Base-by-base conservation (phyloP, 2,888 invertebrate species). In the Rhopalosiphum nymphaeae region DNA sequence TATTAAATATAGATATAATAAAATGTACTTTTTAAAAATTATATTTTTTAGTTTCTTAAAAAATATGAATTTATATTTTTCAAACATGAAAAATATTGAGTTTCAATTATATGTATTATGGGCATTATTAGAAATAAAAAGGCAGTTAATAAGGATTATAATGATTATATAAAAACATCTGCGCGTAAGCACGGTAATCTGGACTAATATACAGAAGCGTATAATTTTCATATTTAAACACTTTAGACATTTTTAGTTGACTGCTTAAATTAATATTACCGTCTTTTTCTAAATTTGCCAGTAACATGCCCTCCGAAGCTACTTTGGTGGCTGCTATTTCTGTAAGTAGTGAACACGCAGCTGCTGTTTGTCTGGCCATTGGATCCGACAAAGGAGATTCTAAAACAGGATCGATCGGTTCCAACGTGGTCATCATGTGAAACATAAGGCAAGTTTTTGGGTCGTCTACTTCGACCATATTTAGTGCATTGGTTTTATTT, bases 231-330 rank as follows among this genome's bases (percentile, higher is more conserved):
- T 87, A 49, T 53, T 25, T 53, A 89, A 42, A 26, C 0, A 26
- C 36, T 49, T 91, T 5, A 42, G 16, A 78, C n/a, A 61, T 90
- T 46, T 91, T 26, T 67, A 42, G 91, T 42, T 49, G 36, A 78
- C 36, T 36, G 56, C 21, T n/a, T 49, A n/a, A 61, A 36, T 61
- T 13, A 36, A 36, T 95, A 96, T 96, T 96, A 97, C 97, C 97
- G 95, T 97, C 98, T 95, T 97, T 97, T 95, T 98, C 98, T 98
- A 98, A 98, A 95, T 98, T 98, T 36, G 98, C 98, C 91, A 98
- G 96, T n/a, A 98, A 96, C 97, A 98, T 98, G 93, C 98, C 98
- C 10, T 98, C 98, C 2, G 97, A 97, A 1, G 97, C 98, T 0
- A 97, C 97, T 95, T 97, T 98, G 26, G 97, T 97, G 96, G 97